Base-by-base conservation (phyloP, 2,113 vertebrate genomes). In the Eublepharis macularius region DNA sequence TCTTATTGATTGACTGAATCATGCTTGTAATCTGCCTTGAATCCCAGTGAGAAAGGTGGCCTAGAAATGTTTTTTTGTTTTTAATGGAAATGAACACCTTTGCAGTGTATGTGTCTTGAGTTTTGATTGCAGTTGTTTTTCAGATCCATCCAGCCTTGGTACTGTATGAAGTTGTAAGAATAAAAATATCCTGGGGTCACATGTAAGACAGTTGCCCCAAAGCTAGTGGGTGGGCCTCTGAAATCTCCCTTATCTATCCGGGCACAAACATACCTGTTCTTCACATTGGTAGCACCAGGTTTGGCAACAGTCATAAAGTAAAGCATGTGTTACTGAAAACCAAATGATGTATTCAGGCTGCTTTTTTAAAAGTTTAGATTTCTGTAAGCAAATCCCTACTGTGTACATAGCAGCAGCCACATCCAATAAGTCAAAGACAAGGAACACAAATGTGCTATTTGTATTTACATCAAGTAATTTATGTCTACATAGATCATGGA, bases 381-480 rank as follows among this genome's bases (percentile, higher is more conserved):
- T 69, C 16, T 77, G 21, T 60, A 78, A 82, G 63, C 24, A 83
- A 87, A 72, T 78, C 32, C 41, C 51, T 43, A 78, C 66, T 49
- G 75, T 32, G 66, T 78, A 65, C n/a, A 65, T 24, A 86, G 60
- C 47, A 68, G 26, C 70, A 86, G 72, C 72, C 34, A 66, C 24
- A 68, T 81, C 45, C 63, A 76, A 45, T 76, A 63, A 60, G 34
- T 60, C 54, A 82, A 82, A 79, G 26, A 14, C 66, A 87, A 83
- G 45, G 54, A 83, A 78, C 75, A 77, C 74, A 78, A 83, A 63
- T 49, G 34, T 39, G 43, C 43, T 29, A 77, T 73, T 80, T 87
- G 36, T 77, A 78, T 77, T 84, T 85, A 76, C 81, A 80, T 65
- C 57, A 87, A 85, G 81, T 87, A 86, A 76, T 85, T 76, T 82